These are phyloP conservation scores for Hydrochoerus hydrochaeris DNA, from an alignment of 2,113 vertebrate species.

Conservation along the genomic window DNA sequence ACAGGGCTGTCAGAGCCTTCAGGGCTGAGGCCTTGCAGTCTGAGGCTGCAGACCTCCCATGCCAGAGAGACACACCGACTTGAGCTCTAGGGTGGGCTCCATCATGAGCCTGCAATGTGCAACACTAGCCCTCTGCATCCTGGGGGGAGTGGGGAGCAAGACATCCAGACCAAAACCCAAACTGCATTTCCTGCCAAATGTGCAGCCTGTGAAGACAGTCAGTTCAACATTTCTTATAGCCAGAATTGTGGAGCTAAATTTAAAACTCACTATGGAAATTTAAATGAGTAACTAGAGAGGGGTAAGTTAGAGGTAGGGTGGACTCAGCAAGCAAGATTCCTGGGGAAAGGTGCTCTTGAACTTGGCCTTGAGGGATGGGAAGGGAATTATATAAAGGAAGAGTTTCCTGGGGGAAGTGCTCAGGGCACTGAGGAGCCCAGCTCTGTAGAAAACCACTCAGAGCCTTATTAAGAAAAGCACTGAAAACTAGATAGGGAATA, in stretches of 20 bases:
- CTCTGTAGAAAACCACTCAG: neutral
- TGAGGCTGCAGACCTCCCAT: neutral
- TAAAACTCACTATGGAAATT: neutral
- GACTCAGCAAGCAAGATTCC: neutral
- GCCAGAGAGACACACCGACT: neutral
- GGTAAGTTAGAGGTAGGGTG: neutral
- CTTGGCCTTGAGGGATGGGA: neutral
- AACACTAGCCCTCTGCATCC: neutral
- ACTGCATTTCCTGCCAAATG: neutral
- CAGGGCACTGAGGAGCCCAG: neutral
- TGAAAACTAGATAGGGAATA: neutral
- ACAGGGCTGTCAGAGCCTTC: neutral
- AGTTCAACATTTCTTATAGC: neutral
- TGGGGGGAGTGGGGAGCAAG: neutral
- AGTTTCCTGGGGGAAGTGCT: neutral
- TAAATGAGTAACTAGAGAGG: neutral
- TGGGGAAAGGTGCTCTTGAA: neutral
- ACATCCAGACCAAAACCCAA: neutral
- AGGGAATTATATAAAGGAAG: neutral
- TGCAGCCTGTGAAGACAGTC: neutral
- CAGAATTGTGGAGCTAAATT: neutral
- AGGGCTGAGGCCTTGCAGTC: neutral
- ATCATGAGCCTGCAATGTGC: neutral
- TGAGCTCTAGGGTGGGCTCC: neutral
- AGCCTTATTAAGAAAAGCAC: neutral